Evolutionary conservation across 2,888 invertebrate species (phyloP).

Genomic region (Spodoptera exigua): DNA sequence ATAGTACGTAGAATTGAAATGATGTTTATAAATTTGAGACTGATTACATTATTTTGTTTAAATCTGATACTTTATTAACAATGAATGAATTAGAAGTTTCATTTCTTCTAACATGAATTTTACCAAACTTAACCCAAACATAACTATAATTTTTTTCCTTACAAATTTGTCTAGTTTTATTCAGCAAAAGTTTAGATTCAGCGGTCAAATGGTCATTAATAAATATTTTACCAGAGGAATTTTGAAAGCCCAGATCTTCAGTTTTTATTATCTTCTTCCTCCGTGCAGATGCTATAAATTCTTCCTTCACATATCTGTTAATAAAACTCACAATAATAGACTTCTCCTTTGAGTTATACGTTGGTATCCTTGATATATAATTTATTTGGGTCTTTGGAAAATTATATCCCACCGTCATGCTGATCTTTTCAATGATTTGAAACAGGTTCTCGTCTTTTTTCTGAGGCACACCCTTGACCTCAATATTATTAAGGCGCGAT

Average conservation of each 20-base stretch:
- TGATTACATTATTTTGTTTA: conserved; percentile 4
- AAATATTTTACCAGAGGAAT: background rate
- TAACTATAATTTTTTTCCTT: conserved; percentile 9
- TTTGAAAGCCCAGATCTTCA: conserved; percentile 4
- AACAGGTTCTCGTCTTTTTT: conserved; percentile 11
- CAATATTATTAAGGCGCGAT: conserved; percentile 1
- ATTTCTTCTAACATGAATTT: conserved; percentile 9
- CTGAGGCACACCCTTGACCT: conserved; percentile 1
- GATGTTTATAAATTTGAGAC: no score
- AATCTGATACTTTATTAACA: background rate
- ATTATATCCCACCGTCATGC: conserved; percentile 1
- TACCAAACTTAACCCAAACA: conserved; percentile 13
- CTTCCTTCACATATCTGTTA: background rate
- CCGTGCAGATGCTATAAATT: background rate
- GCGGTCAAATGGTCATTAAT: conserved; percentile 5
- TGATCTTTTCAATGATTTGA: background rate
- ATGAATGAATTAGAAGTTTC: conserved; percentile 2
- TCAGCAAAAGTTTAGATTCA: conserved; percentile 2
- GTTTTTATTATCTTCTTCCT: background rate
- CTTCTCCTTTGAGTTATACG: background rate
- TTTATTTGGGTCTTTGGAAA: conserved; percentile 1
- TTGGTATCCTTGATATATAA: conserved; percentile 1
- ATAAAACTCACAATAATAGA: conserved; percentile 3
- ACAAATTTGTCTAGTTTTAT: background rate
- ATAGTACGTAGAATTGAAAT: background rate